Percentiles rank a stretch among this genome's conserved stretches.
phyloP scores from a whole-genome alignment of 2,797 vertebrate species.

The Carapus acus region DNA sequence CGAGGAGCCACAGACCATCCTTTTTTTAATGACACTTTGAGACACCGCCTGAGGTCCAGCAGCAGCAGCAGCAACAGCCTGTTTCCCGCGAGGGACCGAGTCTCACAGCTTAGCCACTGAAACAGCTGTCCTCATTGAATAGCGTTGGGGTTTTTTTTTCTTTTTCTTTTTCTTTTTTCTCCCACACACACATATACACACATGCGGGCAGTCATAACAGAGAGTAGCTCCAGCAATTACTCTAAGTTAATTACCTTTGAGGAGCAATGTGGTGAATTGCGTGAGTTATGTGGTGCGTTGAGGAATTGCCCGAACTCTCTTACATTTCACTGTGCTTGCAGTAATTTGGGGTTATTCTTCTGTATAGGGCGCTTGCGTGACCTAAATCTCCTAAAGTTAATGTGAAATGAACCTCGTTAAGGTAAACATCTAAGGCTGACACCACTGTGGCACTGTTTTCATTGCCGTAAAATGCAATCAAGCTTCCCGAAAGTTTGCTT shows the following conservation, averaged over 20 bases:
- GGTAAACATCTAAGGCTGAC: conserved; percentile 12
- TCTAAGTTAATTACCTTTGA: conserved; percentile 39
- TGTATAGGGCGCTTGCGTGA: not conserved
- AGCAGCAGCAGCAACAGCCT: conserved; percentile 60
- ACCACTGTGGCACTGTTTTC: not conserved
- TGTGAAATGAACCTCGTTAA: conserved; percentile 4
- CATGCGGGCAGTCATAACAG: conserved; percentile 20
- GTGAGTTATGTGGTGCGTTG: conserved; percentile 14
- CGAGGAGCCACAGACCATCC: conserved; percentile 57
- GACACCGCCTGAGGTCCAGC: conserved; percentile 63
- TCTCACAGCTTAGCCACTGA: conserved; percentile 42
- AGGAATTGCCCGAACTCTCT: conserved; percentile 15
- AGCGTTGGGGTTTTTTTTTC: conserved; percentile 14
- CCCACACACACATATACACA: conserved; percentile 4
- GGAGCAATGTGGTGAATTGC: conserved; percentile 16
- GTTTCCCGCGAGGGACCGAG: conserved; percentile 42
- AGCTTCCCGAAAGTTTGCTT: not conserved
- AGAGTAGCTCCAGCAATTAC: conserved; percentile 31
- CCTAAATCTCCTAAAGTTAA: conserved; percentile 14
- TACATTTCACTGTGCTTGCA: conserved; percentile 6
- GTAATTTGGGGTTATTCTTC: conserved; percentile 22
- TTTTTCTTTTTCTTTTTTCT: no score
- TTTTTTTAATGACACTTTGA: conserved; percentile 62
- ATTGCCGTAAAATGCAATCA: not conserved
- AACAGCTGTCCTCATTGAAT: conserved; percentile 44